Conservation (phyloP, 1,140 invertebrate genomes). For the Diuraphis noxia region DNA sequence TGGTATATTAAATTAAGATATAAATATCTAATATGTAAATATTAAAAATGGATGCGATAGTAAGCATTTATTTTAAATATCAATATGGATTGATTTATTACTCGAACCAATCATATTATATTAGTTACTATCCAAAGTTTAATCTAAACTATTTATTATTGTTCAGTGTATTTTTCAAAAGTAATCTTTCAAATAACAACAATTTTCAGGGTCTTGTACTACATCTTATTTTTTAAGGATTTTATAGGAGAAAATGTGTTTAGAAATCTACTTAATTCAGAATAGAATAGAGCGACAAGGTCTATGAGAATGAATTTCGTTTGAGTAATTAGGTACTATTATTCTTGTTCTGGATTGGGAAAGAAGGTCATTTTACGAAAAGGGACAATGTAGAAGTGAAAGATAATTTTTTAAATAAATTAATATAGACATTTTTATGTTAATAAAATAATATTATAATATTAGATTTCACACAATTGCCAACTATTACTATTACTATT, state of each 20-base stretch:
- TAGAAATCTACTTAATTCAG: background rate
- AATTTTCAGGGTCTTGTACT: background rate
- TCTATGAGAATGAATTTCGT: background rate
- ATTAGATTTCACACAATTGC: background rate
- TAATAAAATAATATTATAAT: background rate
- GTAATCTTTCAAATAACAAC: background rate
- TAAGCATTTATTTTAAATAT: background rate
- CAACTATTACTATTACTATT: too few species aligned
- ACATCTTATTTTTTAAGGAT: background rate
- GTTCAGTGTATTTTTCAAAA: background rate
- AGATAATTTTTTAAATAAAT: background rate
- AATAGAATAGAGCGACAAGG: background rate
- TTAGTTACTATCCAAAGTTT: background rate
- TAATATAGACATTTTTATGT: background rate
- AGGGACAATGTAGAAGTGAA: background rate
- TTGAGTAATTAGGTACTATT: background rate
- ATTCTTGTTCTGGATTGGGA: background rate
- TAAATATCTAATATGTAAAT: background rate
- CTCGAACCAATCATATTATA: background rate
- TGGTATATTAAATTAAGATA: background rate
- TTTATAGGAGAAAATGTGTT: background rate
- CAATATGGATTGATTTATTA: background rate
- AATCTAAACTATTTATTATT: background rate
- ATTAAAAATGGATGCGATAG: background rate
- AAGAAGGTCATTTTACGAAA: background rate